Evolutionary conservation across 2,888 invertebrate species (phyloP).

Genomic region (Conistra vaccinii): DNA sequence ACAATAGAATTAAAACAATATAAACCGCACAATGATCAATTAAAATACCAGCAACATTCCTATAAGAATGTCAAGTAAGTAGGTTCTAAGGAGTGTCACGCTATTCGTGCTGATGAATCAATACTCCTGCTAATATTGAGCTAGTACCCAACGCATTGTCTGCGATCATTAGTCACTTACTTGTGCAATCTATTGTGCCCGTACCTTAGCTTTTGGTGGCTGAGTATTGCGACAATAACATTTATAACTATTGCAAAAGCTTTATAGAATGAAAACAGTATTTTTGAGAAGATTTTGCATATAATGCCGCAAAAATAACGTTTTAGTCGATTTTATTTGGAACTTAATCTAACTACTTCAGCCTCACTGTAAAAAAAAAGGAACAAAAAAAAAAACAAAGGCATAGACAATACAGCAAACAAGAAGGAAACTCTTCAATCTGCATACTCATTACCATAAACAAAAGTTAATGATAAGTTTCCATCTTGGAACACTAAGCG

Average conservation of each 20-base stretch:
- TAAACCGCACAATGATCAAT: slow-evolving; percentile 56
- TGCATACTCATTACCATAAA: slow-evolving; percentile 58
- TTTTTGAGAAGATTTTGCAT: background rate
- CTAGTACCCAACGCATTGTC: slow-evolving; percentile 61
- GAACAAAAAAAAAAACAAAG: background rate
- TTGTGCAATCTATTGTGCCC: slow-evolving; percentile 67
- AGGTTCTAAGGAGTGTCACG: slow-evolving; percentile 45
- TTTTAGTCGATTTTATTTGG: slow-evolving; percentile 5
- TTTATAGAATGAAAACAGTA: background rate
- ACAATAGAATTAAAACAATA: slow-evolving; percentile 10
- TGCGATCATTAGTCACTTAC: slow-evolving; percentile 65
- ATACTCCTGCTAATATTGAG: slow-evolving; percentile 56
- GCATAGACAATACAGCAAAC: slow-evolving; percentile 24
- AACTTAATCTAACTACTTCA: background rate
- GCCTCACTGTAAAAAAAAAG: background rate
- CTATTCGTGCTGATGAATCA: slow-evolving; percentile 61
- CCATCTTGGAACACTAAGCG: slow-evolving; percentile 55
- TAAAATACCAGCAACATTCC: slow-evolving; percentile 41
- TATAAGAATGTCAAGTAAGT: slow-evolving; percentile 53
- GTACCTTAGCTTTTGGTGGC: slow-evolving; percentile 44
- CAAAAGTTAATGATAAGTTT: slow-evolving; percentile 55
- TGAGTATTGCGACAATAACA: slow-evolving; percentile 40
- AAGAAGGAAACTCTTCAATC: slow-evolving; percentile 30
- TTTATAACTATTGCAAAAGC: slow-evolving; percentile 29
- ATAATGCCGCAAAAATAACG: background rate